Percentiles rank a stretch among this genome's conserved stretches.
These are phyloP conservation scores for Tamias sibiricus DNA, from an alignment of 2,113 vertebrate genomes.

Conservation along the genomic window DNA sequence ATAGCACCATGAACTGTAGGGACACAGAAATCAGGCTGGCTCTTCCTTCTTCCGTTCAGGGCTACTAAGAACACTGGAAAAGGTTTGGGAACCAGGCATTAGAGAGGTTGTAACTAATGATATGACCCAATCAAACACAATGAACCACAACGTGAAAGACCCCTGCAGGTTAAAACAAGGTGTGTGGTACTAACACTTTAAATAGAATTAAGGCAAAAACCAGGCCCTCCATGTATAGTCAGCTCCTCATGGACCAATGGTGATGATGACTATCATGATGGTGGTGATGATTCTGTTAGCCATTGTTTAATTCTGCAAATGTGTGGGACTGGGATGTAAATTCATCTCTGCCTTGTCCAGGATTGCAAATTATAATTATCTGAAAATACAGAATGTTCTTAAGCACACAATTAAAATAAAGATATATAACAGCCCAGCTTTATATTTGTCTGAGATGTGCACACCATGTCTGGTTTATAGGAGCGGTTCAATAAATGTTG, in stretches of 20 bases:
- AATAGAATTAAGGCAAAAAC: constrained; percentile 27
- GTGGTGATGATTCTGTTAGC: not conserved
- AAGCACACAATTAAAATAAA: constrained; percentile 7
- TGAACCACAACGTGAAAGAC: not conserved
- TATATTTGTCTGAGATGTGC: not conserved
- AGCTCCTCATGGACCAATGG: not conserved
- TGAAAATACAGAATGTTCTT: not conserved
- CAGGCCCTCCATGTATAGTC: not conserved
- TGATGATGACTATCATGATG: not conserved
- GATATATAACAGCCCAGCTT: not conserved
- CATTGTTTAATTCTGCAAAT: constrained; percentile 5
- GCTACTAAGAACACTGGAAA: not conserved
- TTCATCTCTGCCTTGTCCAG: not conserved
- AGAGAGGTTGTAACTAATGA: not conserved
- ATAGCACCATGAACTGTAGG: not conserved
- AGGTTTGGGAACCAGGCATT: not conserved
- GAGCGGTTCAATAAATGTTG: not conserved
- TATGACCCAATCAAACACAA: not conserved
- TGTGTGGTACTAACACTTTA: not conserved
- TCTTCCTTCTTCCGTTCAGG: not conserved
- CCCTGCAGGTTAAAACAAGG: not conserved
- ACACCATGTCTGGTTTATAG: not conserved
- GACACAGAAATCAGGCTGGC: not conserved
- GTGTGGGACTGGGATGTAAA: not conserved
- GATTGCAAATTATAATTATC: not conserved